Evolutionary conservation across 2,888 invertebrate species (phyloP).

Genomic region (Hirtodrosophila duncani): DNA sequence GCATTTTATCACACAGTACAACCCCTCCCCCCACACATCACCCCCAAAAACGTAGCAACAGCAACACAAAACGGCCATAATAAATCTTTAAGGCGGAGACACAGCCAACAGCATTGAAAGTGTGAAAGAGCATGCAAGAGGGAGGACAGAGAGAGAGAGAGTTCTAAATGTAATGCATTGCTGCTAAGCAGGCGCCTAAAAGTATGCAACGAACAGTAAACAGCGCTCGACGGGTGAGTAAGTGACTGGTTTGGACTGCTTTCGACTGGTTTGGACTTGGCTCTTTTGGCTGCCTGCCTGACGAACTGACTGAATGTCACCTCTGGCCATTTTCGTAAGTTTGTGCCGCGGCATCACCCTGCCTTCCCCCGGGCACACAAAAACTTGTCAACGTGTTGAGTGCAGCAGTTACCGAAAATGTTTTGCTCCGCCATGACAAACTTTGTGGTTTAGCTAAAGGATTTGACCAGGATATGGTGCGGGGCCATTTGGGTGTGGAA

Average conservation of each 20-base stretch:
- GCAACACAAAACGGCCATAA: slow-evolving; percentile 31
- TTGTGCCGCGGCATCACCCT: slow-evolving; percentile 44
- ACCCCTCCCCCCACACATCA: too few relatives aligned
- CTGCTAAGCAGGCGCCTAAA: slow-evolving; percentile 52
- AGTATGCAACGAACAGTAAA: slow-evolving; percentile 56
- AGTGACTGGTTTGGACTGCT: too few relatives aligned
- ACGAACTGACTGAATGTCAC: slow-evolving; percentile 13
- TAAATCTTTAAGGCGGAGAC: slow-evolving; percentile 45
- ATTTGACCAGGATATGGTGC: too few relatives aligned
- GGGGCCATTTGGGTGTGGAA: too few relatives aligned
- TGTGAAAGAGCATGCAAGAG: neutral
- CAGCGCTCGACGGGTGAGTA: slow-evolving; percentile 27
- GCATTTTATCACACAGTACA: slow-evolving; percentile 65
- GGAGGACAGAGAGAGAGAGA: neutral
- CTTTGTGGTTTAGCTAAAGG: too few relatives aligned
- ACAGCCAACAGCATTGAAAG: neutral
- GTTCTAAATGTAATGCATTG: slow-evolving; percentile 33
- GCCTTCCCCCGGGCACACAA: too few relatives aligned
- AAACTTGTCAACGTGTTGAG: slow-evolving; percentile 67
- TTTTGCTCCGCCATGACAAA: too few relatives aligned
- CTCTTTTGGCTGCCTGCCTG: too few relatives aligned
- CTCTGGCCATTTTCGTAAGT: slow-evolving; percentile 42
- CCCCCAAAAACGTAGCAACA: slow-evolving; percentile 31
- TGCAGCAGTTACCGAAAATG: slow-evolving; percentile 50
- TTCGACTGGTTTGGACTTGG: too few relatives aligned